Evolutionary conservation across 2,888 invertebrate species (phyloP).

Genomic region (Luffia ferchaultella): DNA sequence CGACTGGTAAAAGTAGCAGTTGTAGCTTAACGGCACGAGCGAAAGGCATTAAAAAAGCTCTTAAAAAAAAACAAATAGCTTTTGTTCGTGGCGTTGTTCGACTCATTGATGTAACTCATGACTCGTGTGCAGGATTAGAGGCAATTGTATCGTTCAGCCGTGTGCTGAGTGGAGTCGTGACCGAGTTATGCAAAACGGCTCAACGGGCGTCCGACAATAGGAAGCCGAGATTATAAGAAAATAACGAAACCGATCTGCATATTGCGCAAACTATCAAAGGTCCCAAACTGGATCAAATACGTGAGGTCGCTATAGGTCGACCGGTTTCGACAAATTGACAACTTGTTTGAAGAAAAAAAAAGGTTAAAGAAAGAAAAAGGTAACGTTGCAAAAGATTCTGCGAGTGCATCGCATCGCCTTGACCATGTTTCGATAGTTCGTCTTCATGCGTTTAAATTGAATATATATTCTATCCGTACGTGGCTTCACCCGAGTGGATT

Average conservation of each 20-base stretch:
- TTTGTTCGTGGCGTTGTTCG: too few species aligned
- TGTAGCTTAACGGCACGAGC: background rate
- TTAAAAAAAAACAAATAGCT: background rate
- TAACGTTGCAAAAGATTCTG: too few species aligned
- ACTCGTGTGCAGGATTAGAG: slow-evolving; percentile 33
- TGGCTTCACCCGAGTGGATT: too few species aligned
- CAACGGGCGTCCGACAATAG: slow-evolving; percentile 31
- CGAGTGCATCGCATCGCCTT: too few species aligned
- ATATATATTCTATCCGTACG: too few species aligned
- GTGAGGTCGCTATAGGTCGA: background rate
- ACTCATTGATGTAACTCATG: background rate
- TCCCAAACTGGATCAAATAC: slow-evolving; percentile 12
- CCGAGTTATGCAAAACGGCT: slow-evolving; percentile 45
- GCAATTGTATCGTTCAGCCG: slow-evolving; percentile 42
- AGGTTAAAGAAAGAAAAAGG: too few species aligned
- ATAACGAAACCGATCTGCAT: slow-evolving; percentile 26
- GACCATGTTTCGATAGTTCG: too few species aligned
- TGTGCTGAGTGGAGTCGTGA: slow-evolving; percentile 40
- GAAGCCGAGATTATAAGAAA: slow-evolving; percentile 30
- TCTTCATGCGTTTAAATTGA: too few species aligned
- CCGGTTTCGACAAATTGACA: background rate
- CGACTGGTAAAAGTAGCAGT: too few species aligned
- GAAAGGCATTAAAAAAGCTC: background rate
- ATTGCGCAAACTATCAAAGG: slow-evolving; percentile 18
- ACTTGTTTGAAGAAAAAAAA: too few species aligned